Base-by-base conservation (phyloP, 2,797 vertebrate genomes). In the Gymnoscopelus microlampas region DNA sequence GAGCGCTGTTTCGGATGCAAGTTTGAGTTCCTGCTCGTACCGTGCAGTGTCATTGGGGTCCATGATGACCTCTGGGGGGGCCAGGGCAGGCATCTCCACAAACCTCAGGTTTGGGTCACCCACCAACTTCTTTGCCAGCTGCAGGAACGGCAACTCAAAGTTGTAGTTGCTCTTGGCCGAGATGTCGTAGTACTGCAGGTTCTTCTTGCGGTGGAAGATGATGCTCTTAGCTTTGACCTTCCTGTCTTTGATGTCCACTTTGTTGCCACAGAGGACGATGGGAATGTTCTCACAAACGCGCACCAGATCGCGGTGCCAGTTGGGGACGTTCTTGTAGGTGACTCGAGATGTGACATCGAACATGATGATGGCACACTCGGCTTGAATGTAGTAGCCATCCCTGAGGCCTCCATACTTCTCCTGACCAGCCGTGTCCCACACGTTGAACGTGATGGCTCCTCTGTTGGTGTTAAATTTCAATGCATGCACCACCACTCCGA, bases 191-290 rank as follows among this genome's bases (percentile, higher is more conserved):
- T 90, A 90, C 88, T 88, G 71, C 14, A 29, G 32, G 47, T 44
- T 44, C 39, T 44, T 44, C 39, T 44, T 96, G 83, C 95, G 94
- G 85, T 96, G 96, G 72, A 96, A 96, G 66, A 96, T 95, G 11
- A 96, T 96, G 24, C 95, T 96, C 75, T 96, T 96, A 74, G 96
- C 96, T 88, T 96, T 96, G 69, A 96, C 96, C 91, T 96, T 96
- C 84, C 95, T 94, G 91, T 96, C 96, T 82, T 96, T 96, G 77
- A 96, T 96, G 82, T 96, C 96, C 93, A 96, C 96, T 86, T 96
- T 96, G 90, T 96, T 96, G 84, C 96, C 96, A 74, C 96, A 96
- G 81, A 96, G 85, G 79, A 96, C 96, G 79, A 96, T 96, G 71
- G 96, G 96, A 92, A 96, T 96, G 80, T 96, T 96, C 84, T 96